Base-by-base conservation (phyloP, 2,888 invertebrate species). In the Apodemia zela region DNA sequence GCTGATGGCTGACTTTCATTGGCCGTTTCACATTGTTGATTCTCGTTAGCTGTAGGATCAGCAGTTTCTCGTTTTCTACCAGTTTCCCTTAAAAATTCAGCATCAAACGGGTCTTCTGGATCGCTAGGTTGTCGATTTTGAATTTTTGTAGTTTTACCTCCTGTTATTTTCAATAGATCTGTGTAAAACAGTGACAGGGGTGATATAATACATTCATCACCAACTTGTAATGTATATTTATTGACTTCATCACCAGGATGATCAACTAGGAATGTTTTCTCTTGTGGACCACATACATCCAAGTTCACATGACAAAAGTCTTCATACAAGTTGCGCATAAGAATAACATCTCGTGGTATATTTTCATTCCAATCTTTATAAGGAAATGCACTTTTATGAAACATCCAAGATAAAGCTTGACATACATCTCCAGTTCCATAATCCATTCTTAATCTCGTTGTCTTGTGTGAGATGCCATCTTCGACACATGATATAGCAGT, bases 401-500 rank as follows among this genome's bases (percentile, higher is more conserved):
- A 91, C 70, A 98, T 92, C 95, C 97, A 97, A 62, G 95, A 95
- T 72, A 98, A 94, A 8, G 97, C 95, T 81, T 98, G 97, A 0
- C 98, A 97, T 0, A 98, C 95, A 86, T 99, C 98, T 13, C 96
- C 96, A 4, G 98, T 97, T 4, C 98, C 98, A 78, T 97, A 98
- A 72, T 97, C 96, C 92, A 98, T 93, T 62, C 96, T 87, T 75
- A 95, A 94, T 76, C 98, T 92, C 0, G 98, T 97, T 69, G 96
- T 95, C 71, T 96, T 94, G 76, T 97, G 97, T 29, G 98, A 98
- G 66, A 98, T 96, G 0, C 98, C 98, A 91, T 98, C 98, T 89
- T 98, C 98, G 0, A 98, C 98, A 88, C 98, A 99, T 2, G 98
- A 98, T 21, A 99, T 96, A 0, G 98, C 97, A 0, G 97, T 98